These are phyloP conservation scores for Cossypha dichroa DNA, from an alignment of 2,797 vertebrate genomes.

Conservation along the genomic window DNA sequence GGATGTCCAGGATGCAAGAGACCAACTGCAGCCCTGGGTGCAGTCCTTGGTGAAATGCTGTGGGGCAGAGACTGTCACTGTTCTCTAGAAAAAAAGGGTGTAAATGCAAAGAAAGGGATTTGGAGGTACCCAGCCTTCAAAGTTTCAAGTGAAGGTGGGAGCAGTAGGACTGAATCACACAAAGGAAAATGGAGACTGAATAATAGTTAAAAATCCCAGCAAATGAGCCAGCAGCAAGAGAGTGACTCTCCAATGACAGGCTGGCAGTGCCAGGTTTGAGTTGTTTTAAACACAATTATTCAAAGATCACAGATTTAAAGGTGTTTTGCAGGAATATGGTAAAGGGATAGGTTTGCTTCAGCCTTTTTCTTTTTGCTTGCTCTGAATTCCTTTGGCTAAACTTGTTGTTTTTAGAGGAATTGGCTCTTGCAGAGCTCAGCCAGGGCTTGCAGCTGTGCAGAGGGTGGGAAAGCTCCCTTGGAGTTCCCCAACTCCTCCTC, in stretches of 20 bases:
- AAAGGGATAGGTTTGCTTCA: background rate
- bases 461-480: background rate
- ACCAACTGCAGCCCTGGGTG: background rate
- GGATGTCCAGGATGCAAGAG: background rate
- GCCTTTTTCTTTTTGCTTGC: background rate
- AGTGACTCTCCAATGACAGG: background rate
- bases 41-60: background rate
- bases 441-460: background rate
- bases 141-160: background rate
- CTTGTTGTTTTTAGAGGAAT: background rate
- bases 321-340: background rate
- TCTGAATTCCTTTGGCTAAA: background rate
- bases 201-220: background rate
- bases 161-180: background rate
- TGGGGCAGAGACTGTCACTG: background rate
- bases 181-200: background rate
- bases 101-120: background rate
- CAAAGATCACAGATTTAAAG: background rate
- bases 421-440: background rate
- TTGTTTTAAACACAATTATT: background rate
- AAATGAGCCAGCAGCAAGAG: background rate
- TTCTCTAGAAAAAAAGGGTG: background rate
- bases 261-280: conserved; percentile 15
- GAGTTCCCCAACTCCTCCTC: background rate
- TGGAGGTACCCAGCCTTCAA: background rate